Evolutionary conservation across 2,113 vertebrate species (phyloP).

Genomic region (Phyllopteryx taeniolatus): DNA sequence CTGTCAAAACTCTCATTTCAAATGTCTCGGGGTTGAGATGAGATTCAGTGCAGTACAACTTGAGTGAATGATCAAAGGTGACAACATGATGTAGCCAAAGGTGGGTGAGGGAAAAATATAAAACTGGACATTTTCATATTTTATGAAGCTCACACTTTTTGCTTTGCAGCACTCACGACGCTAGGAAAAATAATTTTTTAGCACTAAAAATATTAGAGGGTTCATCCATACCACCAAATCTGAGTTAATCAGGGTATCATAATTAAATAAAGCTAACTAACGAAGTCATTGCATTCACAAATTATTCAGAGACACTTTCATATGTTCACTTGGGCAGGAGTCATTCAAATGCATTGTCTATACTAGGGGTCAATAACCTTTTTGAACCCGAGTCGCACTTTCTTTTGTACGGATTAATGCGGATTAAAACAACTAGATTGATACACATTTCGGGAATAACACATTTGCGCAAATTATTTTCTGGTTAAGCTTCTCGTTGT

Average conservation of each 20-base stretch:
- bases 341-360: no score
- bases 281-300: not conserved
- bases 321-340: not conserved
- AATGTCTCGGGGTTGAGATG: constrained; percentile 27
- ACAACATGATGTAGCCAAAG: constrained; percentile 45
- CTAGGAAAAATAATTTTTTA: not conserved
- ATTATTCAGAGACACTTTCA: not conserved
- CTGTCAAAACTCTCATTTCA: constrained; percentile 29
- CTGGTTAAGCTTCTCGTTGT: no score
- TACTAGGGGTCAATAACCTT: no score
- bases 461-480: no score
- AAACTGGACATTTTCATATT: constrained; percentile 29
- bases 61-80: constrained; percentile 59
- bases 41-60: constrained; percentile 62
- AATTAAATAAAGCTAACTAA: not conserved
- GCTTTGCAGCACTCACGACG: not conserved
- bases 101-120: constrained; percentile 23
- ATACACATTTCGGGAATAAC: no score
- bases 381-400: no score
- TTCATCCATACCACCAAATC: not conserved
- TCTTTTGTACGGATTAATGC: no score
- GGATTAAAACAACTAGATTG: no score
- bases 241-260: not conserved
- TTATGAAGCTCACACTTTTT: constrained; percentile 27
- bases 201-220: not conserved